A percentile compares a stretch with the other conserved stretches of the same genome.
Conservation (phyloP, 2,797 vertebrate genomes). For the Myotis daubentonii region DNA sequence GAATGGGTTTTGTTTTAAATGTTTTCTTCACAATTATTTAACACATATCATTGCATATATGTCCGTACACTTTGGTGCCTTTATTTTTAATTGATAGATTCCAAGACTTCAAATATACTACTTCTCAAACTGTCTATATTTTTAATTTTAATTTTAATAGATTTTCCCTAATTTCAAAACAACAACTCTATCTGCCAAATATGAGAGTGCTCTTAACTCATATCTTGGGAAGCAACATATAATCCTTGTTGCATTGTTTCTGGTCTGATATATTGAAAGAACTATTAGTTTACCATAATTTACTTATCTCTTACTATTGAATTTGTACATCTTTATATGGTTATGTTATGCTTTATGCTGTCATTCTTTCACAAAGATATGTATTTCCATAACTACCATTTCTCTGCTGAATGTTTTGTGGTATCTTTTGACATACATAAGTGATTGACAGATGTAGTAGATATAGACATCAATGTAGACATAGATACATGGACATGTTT, state of each 20-base stretch:
- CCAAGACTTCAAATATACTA: not conserved
- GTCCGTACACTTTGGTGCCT: not conserved
- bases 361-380: not conserved
- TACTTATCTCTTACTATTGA: not conserved
- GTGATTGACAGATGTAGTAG: not conserved
- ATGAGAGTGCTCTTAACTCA: not conserved
- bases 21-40: not conserved
- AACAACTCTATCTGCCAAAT: not conserved
- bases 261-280: not conserved
- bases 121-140: not conserved
- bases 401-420: not conserved
- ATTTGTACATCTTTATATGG: not conserved
- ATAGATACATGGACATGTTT: not conserved
- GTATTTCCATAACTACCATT: not conserved
- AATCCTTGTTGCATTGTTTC: not conserved
- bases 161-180: not conserved
- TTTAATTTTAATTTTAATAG: not conserved
- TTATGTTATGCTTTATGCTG: not conserved
- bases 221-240: not conserved
- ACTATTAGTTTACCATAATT: not conserved
- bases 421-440: not conserved
- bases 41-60: not conserved
- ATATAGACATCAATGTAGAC: not conserved
- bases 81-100: not conserved
- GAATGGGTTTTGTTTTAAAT: not conserved